Evolutionary conservation across 2,113 vertebrate species (phyloP).

Genomic region (Megaceryle maxima): DNA sequence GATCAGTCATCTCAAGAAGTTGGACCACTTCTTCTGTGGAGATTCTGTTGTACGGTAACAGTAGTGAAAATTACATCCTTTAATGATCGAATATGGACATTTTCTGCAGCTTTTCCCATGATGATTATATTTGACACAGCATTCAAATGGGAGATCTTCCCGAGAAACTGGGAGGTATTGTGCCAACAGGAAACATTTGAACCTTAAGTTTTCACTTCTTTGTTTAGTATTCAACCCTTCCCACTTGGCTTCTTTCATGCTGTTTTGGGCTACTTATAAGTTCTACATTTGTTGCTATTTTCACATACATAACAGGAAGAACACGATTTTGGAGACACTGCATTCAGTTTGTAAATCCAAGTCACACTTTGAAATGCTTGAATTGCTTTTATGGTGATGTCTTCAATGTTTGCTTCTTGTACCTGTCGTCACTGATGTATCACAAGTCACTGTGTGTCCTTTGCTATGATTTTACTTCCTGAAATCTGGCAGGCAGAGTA

Average conservation of each 20-base stretch:
- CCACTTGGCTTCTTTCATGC: not conserved
- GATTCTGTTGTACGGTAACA: not conserved
- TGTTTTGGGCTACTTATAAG: not conserved
- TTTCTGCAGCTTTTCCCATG: not conserved
- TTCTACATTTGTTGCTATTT: not conserved
- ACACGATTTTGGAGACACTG: not conserved
- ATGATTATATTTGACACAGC: not conserved
- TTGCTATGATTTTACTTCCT: not conserved
- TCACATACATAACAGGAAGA: not conserved
- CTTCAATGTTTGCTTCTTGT: not conserved
- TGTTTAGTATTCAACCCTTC: not conserved
- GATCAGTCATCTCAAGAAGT: not conserved
- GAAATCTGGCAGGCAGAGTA: not conserved
- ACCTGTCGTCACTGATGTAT: not conserved
- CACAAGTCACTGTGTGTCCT: not conserved
- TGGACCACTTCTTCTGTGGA: not conserved
- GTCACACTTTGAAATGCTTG: not conserved
- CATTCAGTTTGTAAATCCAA: not conserved
- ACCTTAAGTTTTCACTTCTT: not conserved
- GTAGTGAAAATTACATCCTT: not conserved
- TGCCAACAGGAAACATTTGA: not conserved
- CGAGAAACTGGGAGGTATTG: not conserved
- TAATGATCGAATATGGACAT: not conserved
- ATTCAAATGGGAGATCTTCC: not conserved
- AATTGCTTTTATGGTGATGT: not conserved